Conservation (phyloP, 2,888 invertebrate genomes). For the Gasteruption jaculator region DNA sequence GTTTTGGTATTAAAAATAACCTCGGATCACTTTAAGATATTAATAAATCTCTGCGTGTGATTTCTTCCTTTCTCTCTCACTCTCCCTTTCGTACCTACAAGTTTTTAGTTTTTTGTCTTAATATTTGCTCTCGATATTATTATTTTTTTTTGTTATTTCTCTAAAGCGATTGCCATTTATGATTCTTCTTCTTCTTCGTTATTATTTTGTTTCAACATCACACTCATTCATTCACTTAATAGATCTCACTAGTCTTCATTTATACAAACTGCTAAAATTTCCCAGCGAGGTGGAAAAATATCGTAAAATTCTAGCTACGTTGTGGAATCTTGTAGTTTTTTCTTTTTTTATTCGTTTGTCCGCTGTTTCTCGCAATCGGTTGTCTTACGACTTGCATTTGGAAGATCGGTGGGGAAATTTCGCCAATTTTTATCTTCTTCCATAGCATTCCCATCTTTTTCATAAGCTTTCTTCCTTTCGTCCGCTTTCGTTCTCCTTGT, state of each 20-base stretch:
- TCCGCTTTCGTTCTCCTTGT: no score
- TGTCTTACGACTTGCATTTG: constrained; percentile 35
- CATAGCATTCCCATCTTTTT: no score
- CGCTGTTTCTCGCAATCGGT: no score
- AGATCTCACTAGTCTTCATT: constrained; percentile 22
- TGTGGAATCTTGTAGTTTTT: constrained; percentile 37
- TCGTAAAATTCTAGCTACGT: constrained; percentile 39
- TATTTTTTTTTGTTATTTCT: constrained; percentile 10
- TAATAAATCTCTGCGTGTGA: constrained; percentile 19
- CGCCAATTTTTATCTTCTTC: no score
- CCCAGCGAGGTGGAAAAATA: constrained; percentile 45
- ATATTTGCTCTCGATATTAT: no score
- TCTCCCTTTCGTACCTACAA: no score
- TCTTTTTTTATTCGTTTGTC: no score
- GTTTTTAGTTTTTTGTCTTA: no score
- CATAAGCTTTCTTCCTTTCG: no score
- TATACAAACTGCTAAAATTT: constrained; percentile 35
- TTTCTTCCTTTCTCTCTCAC: constrained; percentile 7
- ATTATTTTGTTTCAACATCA: constrained; percentile 13
- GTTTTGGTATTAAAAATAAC: constrained; percentile 53
- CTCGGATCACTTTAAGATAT: constrained; percentile 44
- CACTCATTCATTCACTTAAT: constrained; percentile 18
- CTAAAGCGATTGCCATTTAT: constrained; percentile 13
- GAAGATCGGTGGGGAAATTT: constrained; percentile 37
- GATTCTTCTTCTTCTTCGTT: constrained; percentile 15